These are phyloP conservation scores for Toxotes lorentzi DNA, from an alignment of 2,797 vertebrate species.

Conservation along the genomic window DNA sequence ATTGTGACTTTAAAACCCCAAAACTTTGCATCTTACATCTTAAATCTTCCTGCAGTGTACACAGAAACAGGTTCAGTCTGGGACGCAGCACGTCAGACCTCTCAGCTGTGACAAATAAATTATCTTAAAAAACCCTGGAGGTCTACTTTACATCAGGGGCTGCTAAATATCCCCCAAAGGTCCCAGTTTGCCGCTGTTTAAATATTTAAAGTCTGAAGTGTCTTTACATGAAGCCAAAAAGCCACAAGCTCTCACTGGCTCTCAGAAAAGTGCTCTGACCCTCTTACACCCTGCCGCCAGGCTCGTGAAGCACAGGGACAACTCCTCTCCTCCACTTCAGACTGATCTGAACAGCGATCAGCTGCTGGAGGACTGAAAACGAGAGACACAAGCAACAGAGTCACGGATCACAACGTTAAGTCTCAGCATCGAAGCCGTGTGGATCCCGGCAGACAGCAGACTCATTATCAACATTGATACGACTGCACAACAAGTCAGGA, in stretches of 20 bases:
- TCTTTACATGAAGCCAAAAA: slow-evolving; percentile 49
- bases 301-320: neutral
- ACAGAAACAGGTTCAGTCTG: slow-evolving; percentile 21
- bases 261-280: slow-evolving; percentile 24
- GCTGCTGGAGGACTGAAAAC: neutral
- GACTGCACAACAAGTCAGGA: slow-evolving; percentile 13
- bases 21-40: neutral
- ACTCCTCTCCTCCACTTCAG: slow-evolving; percentile 7
- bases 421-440: neutral
- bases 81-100: slow-evolving; percentile 17
- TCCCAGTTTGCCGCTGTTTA: slow-evolving; percentile 20
- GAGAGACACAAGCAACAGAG: slow-evolving; percentile 1
- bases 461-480: neutral
- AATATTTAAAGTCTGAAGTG: slow-evolving; percentile 39
- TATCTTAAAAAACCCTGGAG: slow-evolving; percentile 4
- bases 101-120: slow-evolving; percentile 38
- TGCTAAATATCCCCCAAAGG: neutral
- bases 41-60: neutral
- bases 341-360: neutral
- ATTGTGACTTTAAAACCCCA: slow-evolving; percentile 45
- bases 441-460: slow-evolving; percentile 17
- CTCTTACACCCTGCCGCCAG: neutral
- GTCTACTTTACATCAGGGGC: slow-evolving; percentile 8
- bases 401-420: slow-evolving; percentile 22
- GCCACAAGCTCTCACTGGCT: slow-evolving; percentile 9